A percentile compares a stretch with the other conserved stretches of the same genome.
Conservation (phyloP, 2,113 vertebrate genomes). For the Alces alces region DNA sequence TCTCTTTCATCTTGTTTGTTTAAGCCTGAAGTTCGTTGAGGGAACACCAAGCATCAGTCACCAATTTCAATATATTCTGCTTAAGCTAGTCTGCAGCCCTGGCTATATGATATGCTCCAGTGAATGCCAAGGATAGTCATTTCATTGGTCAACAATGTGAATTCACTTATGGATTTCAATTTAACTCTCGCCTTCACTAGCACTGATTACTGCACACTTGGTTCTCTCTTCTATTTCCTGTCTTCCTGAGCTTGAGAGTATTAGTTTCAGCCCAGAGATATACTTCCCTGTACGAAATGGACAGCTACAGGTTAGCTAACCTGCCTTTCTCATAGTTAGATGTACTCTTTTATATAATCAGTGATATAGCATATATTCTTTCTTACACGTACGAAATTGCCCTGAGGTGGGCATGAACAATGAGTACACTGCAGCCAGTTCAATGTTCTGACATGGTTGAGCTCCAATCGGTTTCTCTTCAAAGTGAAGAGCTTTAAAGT, state of each 20-base stretch:
- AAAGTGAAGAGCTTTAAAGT: background rate
- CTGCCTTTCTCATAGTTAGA: background rate
- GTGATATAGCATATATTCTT: background rate
- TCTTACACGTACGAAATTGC: background rate
- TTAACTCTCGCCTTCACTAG: background rate
- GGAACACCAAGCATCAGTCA: background rate
- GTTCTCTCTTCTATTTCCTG: background rate
- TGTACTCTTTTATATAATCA: background rate
- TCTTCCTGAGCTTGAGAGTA: background rate
- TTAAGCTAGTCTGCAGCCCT: background rate
- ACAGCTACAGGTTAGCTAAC: background rate
- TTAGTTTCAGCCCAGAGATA: background rate
- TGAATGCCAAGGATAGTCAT: background rate
- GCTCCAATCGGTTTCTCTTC: background rate
- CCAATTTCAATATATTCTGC: background rate
- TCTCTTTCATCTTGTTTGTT: background rate
- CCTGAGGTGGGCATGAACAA: background rate
- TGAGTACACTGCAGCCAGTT: background rate
- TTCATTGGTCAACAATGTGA: background rate
- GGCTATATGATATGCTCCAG: background rate
- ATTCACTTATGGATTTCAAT: background rate
- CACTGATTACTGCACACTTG: background rate
- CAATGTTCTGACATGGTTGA: background rate
- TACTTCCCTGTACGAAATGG: background rate
- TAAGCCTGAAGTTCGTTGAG: background rate